Conservation (phyloP, 2,113 vertebrate genomes). For the Gila orcuttii region DNA sequence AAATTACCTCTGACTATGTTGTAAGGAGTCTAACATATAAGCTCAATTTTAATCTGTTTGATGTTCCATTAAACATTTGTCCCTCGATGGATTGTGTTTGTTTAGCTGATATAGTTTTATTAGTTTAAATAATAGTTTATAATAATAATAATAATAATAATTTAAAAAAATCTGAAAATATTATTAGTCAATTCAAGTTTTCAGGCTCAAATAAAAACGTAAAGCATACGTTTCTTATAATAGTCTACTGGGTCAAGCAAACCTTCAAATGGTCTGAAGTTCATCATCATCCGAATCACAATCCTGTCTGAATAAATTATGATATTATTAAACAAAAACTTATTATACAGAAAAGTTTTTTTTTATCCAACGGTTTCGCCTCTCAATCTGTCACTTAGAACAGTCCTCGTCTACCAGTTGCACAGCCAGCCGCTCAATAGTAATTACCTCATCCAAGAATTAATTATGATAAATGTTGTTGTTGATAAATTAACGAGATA, state of each 20-base stretch:
- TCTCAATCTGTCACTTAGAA: conserved; percentile 89
- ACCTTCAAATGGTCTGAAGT: neutral
- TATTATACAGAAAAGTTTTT: conserved; percentile 68
- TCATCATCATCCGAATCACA: neutral
- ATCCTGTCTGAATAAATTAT: neutral
- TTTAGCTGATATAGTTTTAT: neutral
- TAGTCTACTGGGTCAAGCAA: neutral
- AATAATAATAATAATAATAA: neutral
- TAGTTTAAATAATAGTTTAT: neutral
- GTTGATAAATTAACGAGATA: conserved; percentile 93
- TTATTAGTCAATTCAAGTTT: neutral
- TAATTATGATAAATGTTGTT: conserved; percentile 96
- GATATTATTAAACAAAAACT: conserved; percentile 37
- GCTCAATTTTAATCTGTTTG: neutral
- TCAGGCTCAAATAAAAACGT: neutral
- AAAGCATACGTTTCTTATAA: neutral
- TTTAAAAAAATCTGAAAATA: neutral
- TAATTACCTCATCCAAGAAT: conserved; percentile 88
- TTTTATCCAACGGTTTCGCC: conserved; percentile 83
- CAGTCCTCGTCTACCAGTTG: conserved; percentile 83
- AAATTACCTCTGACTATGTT: conserved; percentile 41
- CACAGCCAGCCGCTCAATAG: conserved; percentile 87
- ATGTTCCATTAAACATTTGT: neutral
- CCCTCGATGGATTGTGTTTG: neutral
- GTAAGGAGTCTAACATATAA: neutral